Conservation (phyloP, 2,113 vertebrate genomes). For the Sterrhoptilus dennistouni region DNA sequence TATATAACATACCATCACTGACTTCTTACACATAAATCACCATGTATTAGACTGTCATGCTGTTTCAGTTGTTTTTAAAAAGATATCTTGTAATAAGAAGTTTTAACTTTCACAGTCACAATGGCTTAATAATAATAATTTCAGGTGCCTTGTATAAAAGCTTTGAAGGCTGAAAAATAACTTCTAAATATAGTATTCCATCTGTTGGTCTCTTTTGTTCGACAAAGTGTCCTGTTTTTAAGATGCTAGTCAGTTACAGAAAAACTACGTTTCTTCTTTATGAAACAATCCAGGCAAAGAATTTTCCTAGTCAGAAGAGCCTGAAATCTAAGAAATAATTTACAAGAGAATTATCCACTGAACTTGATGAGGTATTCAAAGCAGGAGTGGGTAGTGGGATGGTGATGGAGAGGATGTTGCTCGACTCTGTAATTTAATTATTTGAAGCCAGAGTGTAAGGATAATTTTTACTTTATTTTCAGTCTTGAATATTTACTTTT, state of each 20-base stretch:
- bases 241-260: background rate
- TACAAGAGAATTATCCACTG: background rate
- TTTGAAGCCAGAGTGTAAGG: background rate
- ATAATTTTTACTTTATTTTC: background rate
- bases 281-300: background rate
- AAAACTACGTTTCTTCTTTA: background rate
- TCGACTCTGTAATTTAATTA: background rate
- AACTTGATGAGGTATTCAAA: background rate
- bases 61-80: background rate
- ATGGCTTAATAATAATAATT: background rate
- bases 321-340: background rate
- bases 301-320: background rate
- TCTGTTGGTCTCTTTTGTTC: background rate
- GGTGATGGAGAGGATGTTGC: background rate
- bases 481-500: background rate
- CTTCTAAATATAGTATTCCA: background rate
- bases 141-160: background rate
- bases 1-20: background rate
- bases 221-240: background rate
- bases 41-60: background rate
- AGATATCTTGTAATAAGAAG: background rate
- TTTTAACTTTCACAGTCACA: background rate
- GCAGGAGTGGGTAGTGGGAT: background rate
- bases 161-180: background rate
- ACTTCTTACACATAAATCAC: background rate